Base-by-base conservation (phyloP, 23 tunicate species). In the Trididemnum miniatum region DNA sequence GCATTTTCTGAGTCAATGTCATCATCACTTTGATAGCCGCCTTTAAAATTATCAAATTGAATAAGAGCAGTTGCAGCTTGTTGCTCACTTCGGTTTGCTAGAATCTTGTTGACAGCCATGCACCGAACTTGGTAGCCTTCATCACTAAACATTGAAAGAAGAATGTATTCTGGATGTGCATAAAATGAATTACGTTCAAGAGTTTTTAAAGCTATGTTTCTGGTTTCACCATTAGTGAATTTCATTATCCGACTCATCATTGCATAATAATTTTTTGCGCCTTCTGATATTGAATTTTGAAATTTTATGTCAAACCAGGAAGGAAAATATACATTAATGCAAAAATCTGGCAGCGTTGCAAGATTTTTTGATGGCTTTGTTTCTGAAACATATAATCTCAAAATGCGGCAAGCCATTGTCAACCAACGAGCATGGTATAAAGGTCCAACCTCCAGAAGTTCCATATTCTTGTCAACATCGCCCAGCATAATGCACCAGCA, bases 371-470 rank as follows among this genome's bases (percentile, higher is more conserved):
- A 49, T 49, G 57, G 57, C 18, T 49, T n/a, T n/a, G n/a, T 49
- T 49, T 49, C 18, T 9, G 20, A 31, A 35, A 71, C 50, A 71
- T 71, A 71, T 20, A 20, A 29, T 32, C 44, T 26, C 5, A 71
- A 29, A 71, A 71, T 71, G 22, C 50, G 37, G 35, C 77, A 71
- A 29, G 39, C 77, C 24, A 71, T 7, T 29, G 77, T 71, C 37
- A 71, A 20, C 77, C 77, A 71, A 5, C 77, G 20, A 4, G 77
- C 34, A 29, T 71, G 77, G 35, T 29, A 26, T 20, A 31, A 4
- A 4, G 77, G 77, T 71, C 77, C 77, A 29, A 71, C 77, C 39
- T 71, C 77, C 9, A 71, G 51, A 24, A 29, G n/a, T 71, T 71
- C 38, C 9, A 71, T 34, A 71, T 49, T 40, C 5, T 31, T 7